Evolutionary conservation across 2,113 vertebrate genomes (phyloP), one percentile per base, ranked within the genome.

Genomic region (Catharus minimus): DNA sequence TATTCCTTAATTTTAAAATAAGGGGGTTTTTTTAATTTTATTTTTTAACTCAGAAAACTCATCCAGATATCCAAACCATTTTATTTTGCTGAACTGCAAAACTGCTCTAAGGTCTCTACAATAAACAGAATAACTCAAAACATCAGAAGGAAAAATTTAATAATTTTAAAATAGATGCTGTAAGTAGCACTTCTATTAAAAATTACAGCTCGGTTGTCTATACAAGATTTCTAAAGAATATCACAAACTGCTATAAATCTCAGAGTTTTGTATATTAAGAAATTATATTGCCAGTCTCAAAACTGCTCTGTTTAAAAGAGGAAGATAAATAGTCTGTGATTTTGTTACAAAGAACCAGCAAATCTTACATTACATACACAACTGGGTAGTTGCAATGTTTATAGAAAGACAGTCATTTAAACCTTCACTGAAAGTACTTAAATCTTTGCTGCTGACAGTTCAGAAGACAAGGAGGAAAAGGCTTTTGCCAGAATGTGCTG

Each of bases 381-480:
- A 89, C 71, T 73, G 71, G 69, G n/a, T 14, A 84, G 77, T 57
- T 68, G 79, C 38, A 57, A 8, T 49, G 76, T 67, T 90, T 94
- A 77, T 5, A 50, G 69, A 86, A 86, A 93, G 61, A 28, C 60
- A 86, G 46, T 53, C 77, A 72, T 83, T 96, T 88, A 87, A 95
- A 88, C 33, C 41, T 75, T 60, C 43, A 23, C 58, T 79, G 55
- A 33, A 95, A 89, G 78, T 69, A 82, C 81, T 79, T 93, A 89
- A 85, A 94, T 93, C 86, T 90, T 79, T 50, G 52, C 2, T 93
- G 93, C 81, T 94, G 89, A 95, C 90, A 86, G 87, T 43, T 77
- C 87, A 92, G 81, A 86, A 84, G 84, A 89, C 52, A 41, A 80
- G 50, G 16, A 92, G 74, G 69, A 92, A 86, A 74, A 86, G 22